A percentile compares a stretch with the other conserved stretches of the same genome.
Evolutionary conservation across 2,888 invertebrate genomes (phyloP).

Genomic region (Heliconius ismenius): DNA sequence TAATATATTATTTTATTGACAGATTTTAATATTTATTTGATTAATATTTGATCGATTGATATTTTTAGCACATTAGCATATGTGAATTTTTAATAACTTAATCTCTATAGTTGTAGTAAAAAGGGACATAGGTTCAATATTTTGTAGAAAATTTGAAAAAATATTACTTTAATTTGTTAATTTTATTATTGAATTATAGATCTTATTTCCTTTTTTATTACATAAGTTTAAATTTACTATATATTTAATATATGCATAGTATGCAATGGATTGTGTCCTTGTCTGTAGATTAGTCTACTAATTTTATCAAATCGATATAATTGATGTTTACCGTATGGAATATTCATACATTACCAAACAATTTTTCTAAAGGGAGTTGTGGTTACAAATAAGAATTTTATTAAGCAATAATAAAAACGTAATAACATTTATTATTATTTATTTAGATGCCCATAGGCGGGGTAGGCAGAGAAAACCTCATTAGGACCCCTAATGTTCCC

Average conservation of each 20-base stretch:
- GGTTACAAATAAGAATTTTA: not conserved
- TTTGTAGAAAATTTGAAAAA: not conserved
- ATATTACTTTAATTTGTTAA: no score
- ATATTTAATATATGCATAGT: no score
- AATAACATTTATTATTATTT: not conserved
- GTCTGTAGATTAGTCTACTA: not conserved
- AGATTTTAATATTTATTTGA: not conserved
- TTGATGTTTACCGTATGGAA: not conserved
- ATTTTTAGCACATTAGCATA: not conserved
- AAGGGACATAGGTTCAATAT: no score
- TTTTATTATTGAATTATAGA: not conserved
- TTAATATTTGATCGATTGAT: no score
- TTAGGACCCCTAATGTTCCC: no score
- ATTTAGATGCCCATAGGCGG: no score
- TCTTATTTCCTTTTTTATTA: not conserved
- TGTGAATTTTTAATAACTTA: not conserved
- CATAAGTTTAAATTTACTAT: not conserved
- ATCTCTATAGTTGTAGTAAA: not conserved
- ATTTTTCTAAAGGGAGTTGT: not conserved
- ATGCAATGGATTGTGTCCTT: not conserved
- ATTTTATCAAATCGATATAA: constrained; percentile 9
- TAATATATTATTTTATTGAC: not conserved
- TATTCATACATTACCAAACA: not conserved
- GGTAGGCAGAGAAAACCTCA: no score
- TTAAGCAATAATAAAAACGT: not conserved